A percentile compares a stretch with the other conserved stretches of the same genome.
These are phyloP conservation scores for Callinectes sapidus DNA, from an alignment of 2,888 invertebrate species.

Conservation along the genomic window DNA sequence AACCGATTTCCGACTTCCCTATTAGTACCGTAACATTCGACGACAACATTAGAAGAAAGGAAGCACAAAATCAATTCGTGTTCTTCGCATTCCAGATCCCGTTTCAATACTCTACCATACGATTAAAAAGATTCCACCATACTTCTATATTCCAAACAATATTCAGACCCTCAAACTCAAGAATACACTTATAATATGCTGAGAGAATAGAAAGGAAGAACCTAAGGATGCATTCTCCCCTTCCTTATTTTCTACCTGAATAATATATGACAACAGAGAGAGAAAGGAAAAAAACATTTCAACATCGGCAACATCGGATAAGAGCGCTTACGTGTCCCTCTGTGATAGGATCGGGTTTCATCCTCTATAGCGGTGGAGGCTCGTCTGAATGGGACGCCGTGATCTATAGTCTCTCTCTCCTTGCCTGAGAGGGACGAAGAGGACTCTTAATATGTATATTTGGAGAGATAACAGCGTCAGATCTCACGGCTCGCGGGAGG, in stretches of 20 bases:
- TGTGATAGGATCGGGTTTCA: constrained; percentile 53
- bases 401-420: background rate
- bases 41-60: background rate
- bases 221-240: background rate
- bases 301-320: constrained; percentile 39
- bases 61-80: background rate
- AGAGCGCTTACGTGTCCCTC: constrained; percentile 31
- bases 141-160: background rate
- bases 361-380: constrained; percentile 50
- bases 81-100: background rate
- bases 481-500: constrained; percentile 24
- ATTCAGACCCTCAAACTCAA: background rate
- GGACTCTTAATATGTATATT: constrained; percentile 40
- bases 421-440: constrained; percentile 24
- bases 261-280: constrained; percentile 22
- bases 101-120: background rate
- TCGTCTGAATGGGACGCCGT: constrained; percentile 49
- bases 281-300: background rate
- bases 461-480: constrained; percentile 45
- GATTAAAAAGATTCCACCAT: background rate
- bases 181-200: background rate
- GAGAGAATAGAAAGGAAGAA: background rate
- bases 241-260: constrained; percentile 12
- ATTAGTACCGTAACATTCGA: background rate
- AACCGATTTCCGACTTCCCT: background rate